phyloP scores from a whole-genome alignment of 1,140 invertebrate species.

The Cyphomyrmex costatus region DNA sequence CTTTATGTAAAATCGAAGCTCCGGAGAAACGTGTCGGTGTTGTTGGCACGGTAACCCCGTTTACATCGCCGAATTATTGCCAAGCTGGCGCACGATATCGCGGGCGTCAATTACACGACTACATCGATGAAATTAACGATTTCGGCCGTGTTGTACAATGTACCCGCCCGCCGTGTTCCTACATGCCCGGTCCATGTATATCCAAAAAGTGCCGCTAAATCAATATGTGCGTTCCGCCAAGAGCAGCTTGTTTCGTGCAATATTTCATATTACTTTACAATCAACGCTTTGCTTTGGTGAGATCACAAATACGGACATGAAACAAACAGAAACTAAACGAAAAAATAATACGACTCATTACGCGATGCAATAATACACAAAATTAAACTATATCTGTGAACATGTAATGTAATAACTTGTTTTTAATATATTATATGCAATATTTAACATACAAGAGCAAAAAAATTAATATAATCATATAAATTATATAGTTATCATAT shows the following conservation, averaged over 20 bases:
- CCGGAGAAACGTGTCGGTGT: slow-evolving; percentile 23
- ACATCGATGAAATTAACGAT: slow-evolving; percentile 76
- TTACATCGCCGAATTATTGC: slow-evolving; percentile 71
- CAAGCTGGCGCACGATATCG: slow-evolving; percentile 70
- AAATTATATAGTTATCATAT: no score
- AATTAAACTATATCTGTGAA: neutral
- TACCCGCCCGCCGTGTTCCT: neutral
- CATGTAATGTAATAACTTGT: neutral
- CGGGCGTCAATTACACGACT: slow-evolving; percentile 71
- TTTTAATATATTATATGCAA: neutral
- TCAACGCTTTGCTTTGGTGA: slow-evolving; percentile 15
- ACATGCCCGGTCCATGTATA: slow-evolving; percentile 29
- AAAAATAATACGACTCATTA: slow-evolving; percentile 1
- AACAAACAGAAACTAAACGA: neutral
- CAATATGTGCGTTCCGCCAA: slow-evolving; percentile 54
- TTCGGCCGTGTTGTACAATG: slow-evolving; percentile 39
- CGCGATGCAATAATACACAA: neutral
- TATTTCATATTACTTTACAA: slow-evolving; percentile 61
- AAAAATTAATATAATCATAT: no score
- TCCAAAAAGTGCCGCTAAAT: slow-evolving; percentile 47
- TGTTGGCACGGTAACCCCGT: slow-evolving; percentile 63
- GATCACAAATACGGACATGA: slow-evolving; percentile 16
- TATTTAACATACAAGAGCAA: neutral
- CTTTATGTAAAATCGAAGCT: slow-evolving; percentile 66
- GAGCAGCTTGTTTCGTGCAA: slow-evolving; percentile 18